phyloP scores from a whole-genome alignment of 2,888 invertebrate genomes.

The Phortica magna region DNA sequence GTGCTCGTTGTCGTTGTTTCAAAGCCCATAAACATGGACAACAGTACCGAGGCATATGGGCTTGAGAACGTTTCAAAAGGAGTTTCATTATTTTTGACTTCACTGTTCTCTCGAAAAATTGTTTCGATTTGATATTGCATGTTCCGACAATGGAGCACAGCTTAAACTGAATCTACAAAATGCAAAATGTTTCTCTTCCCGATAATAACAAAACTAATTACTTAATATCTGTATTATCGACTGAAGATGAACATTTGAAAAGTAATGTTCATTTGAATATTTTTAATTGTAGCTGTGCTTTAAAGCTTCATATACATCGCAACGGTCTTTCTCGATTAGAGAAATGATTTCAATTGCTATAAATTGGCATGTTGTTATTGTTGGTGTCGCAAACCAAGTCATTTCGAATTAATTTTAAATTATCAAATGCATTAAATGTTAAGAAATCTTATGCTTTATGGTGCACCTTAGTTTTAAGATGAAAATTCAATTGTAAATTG shows the following conservation, averaged over 20 bases:
- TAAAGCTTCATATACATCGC: conserved; percentile 37
- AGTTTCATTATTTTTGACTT: conserved; percentile 32
- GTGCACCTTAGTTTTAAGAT: background rate
- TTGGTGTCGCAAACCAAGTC: background rate
- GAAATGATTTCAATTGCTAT: conserved; percentile 45
- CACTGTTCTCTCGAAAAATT: conserved; percentile 11
- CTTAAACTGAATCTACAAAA: conserved; percentile 62
- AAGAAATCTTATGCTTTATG: background rate
- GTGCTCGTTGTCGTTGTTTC: conserved; percentile 46
- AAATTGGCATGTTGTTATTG: background rate
- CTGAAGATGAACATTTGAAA: conserved; percentile 60
- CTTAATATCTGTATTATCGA: conserved; percentile 52
- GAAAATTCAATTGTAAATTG: background rate
- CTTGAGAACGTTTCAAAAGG: conserved; percentile 48
- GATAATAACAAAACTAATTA: conserved; percentile 48
- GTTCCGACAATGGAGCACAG: conserved; percentile 44
- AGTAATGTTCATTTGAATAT: conserved; percentile 64
- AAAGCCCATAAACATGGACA: conserved; percentile 62
- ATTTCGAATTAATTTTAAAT: background rate
- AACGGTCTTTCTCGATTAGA: conserved; percentile 58
- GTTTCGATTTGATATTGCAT: conserved; percentile 34
- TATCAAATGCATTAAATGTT: background rate
- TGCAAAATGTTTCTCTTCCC: conserved; percentile 69
- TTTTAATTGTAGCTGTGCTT: conserved; percentile 55
- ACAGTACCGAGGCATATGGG: conserved; percentile 55